These are phyloP conservation scores for Neoarius graeffei DNA, from an alignment of 2,113 vertebrate species.

Conservation along the genomic window DNA sequence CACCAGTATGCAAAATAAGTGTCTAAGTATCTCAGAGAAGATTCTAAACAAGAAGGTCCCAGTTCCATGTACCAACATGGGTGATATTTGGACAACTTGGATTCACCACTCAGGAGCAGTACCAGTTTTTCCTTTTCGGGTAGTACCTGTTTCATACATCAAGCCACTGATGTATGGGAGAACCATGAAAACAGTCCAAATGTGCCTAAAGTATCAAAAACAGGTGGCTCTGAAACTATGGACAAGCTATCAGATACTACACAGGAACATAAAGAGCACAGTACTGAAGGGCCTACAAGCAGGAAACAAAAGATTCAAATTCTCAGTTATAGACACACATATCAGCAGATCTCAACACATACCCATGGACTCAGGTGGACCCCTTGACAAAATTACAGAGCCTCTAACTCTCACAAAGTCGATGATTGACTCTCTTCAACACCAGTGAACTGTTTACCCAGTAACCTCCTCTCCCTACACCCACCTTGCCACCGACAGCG, in stretches of 20 bases:
- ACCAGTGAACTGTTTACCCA: conserved; percentile 54
- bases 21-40: background rate
- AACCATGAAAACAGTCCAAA: background rate
- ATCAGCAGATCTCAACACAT: background rate
- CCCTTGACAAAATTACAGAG: background rate
- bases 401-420: background rate
- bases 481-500: conserved; percentile 57
- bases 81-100: background rate
- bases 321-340: background rate
- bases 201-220: background rate
- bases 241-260: background rate
- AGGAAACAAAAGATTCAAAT: background rate
- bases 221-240: background rate
- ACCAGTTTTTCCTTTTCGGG: background rate
- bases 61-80: background rate
- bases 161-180: background rate
- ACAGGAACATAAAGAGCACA: background rate
- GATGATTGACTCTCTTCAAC: conserved; percentile 46
- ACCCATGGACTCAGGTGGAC: background rate
- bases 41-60: background rate
- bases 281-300: background rate
- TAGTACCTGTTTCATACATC: background rate
- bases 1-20: background rate
- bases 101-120: background rate
- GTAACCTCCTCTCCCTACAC: conserved; percentile 59